Evolutionary conservation across 2,797 vertebrate species (phyloP).

Genomic region (Tenualosa thibaudeaui): DNA sequence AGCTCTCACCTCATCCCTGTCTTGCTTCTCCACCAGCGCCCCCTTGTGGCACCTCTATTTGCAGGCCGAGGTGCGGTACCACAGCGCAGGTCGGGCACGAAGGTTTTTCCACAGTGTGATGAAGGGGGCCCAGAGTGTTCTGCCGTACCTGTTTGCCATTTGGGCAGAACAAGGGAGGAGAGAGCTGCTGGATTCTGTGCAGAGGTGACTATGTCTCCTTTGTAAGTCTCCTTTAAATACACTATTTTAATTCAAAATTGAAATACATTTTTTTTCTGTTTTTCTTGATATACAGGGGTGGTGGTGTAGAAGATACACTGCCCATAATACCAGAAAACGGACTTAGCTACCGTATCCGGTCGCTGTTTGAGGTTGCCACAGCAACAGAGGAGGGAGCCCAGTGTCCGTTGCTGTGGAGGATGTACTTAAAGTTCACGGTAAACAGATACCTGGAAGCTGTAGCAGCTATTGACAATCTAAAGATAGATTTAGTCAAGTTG

Average conservation of each 20-base stretch:
- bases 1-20: conserved; percentile 76
- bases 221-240: not conserved
- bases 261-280: not conserved
- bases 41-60: conserved; percentile 85
- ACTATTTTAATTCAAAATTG: not conserved
- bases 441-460: conserved; percentile 50
- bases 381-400: conserved; percentile 77
- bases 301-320: conserved; percentile 55
- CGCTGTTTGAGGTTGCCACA: conserved; percentile 84
- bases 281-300: conserved; percentile 48
- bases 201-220: conserved; percentile 73
- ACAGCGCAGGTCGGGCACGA: conserved; percentile 83
- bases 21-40: conserved; percentile 74
- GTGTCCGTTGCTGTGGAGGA: conserved; percentile 92
- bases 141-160: conserved; percentile 89
- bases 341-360: conserved; percentile 85
- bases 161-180: conserved; percentile 88
- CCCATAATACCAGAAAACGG: conserved; percentile 85
- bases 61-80: conserved; percentile 83
- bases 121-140: conserved; percentile 69
- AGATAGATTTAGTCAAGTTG: too few relatives aligned
- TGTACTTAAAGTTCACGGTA: conserved; percentile 92
- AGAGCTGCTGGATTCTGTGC: conserved; percentile 81
- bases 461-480: too few relatives aligned
- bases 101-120: conserved; percentile 84